Percentiles rank a stretch among this genome's conserved stretches.
These are phyloP conservation scores for Hetaerina titia DNA, from an alignment of 2,888 invertebrate species.

Conservation along the genomic window DNA sequence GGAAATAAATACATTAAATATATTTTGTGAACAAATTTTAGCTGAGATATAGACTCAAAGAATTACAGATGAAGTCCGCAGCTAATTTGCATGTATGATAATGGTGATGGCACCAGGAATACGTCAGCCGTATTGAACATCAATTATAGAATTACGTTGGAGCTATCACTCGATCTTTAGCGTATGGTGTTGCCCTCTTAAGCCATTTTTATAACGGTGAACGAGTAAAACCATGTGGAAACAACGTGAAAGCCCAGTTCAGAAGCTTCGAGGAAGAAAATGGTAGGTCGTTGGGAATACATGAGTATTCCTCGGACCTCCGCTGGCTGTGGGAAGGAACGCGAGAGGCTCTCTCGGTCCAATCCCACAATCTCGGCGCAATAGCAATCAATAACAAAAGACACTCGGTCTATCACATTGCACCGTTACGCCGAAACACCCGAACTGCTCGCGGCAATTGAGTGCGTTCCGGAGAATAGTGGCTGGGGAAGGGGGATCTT, in stretches of 20 bases:
- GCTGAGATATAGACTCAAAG: too few species aligned
- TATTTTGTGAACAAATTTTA: too few species aligned
- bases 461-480: not conserved
- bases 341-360: not conserved
- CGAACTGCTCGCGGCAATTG: not conserved
- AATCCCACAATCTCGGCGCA: not conserved
- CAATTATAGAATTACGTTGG: not conserved
- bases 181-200: not conserved
- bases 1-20: too few species aligned
- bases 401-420: not conserved
- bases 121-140: not conserved
- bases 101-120: too few species aligned
- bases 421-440: not conserved
- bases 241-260: not conserved
- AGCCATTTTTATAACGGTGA: not conserved
- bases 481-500: not conserved
- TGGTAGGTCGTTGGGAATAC: not conserved
- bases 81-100: too few species aligned
- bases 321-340: not conserved
- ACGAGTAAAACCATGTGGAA: not conserved
- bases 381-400: constrained; percentile 16
- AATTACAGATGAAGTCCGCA: too few species aligned
- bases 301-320: not conserved
- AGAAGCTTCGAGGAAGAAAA: not conserved
- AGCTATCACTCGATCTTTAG: not conserved